phyloP scores from a whole-genome alignment of 2,113 vertebrate species.

The Crotophaga sulcirostris region DNA sequence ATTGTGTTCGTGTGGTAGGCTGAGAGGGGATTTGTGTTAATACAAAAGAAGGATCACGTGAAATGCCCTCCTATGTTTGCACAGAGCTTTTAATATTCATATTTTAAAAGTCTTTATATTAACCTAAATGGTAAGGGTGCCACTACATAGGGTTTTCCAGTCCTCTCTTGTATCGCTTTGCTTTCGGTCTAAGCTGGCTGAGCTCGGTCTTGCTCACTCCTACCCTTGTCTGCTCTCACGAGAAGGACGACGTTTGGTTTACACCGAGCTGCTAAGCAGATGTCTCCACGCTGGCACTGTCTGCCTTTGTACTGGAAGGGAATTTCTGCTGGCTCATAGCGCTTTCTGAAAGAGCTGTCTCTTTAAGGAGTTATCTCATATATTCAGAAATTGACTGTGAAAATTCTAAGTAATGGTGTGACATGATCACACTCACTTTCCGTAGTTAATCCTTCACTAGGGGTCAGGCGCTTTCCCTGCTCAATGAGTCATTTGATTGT shows the following conservation, averaged over 20 bases:
- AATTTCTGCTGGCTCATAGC: conserved; percentile 51
- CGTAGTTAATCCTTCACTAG: conserved; percentile 85
- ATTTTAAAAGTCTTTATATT: not conserved
- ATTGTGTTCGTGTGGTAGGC: not conserved
- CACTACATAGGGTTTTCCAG: not conserved
- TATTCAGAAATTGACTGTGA: conserved; percentile 83
- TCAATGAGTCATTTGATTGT: conserved; percentile 89
- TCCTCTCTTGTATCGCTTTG: not conserved
- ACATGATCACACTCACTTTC: conserved; percentile 86
- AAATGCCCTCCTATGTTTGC: not conserved
- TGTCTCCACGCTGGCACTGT: conserved; percentile 13
- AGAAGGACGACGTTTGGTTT: not conserved
- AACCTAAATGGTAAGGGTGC: not conserved
- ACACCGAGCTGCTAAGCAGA: not conserved
- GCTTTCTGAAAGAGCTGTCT: conserved; percentile 65
- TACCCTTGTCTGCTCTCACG: not conserved
- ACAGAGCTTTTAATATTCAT: not conserved
- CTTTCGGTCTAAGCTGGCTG: not conserved
- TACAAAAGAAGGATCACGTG: not conserved
- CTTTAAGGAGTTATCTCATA: conserved; percentile 75
- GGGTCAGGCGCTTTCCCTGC: conserved; percentile 81
- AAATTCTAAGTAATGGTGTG: conserved; percentile 85
- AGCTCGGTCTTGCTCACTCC: not conserved
- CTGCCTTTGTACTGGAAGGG: conserved; percentile 21
- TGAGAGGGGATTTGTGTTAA: not conserved